Conservation (phyloP, 2,113 vertebrate species). For the Eulemur rufifrons region DNA sequence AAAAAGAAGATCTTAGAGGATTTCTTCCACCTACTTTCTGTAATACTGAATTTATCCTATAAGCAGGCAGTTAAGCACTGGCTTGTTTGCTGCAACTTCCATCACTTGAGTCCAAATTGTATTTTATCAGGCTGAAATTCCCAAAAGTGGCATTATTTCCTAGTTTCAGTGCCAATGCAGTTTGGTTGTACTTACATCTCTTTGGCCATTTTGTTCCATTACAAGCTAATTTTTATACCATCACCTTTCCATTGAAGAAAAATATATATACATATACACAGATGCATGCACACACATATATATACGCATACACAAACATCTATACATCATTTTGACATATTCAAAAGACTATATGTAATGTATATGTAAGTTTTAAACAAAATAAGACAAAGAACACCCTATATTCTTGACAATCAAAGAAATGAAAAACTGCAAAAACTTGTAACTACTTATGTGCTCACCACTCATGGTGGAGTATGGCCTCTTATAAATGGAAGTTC, state of each 20-base stretch:
- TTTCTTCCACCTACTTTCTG: not conserved
- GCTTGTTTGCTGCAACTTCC: not conserved
- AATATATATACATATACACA: not conserved
- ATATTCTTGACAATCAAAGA: not conserved
- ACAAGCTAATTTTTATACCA: slow-evolving; percentile 1
- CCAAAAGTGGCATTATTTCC: not conserved
- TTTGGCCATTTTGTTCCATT: not conserved
- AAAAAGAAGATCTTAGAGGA: not conserved
- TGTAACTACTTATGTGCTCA: not conserved
- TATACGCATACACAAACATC: not conserved
- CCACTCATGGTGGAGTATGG: not conserved
- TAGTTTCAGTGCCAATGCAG: not conserved
- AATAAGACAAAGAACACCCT: not conserved
- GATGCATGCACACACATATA: not conserved
- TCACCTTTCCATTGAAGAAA: not conserved
- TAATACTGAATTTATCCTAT: not conserved
- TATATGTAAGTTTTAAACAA: not conserved
- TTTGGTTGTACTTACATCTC: not conserved
- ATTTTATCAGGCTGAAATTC: not conserved
- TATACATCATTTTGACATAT: not conserved
- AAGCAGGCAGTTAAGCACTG: not conserved
- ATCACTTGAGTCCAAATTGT: not conserved
- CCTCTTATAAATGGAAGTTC: not conserved
- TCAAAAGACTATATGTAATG: not conserved
- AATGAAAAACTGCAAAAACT: not conserved